A percentile compares a stretch with the other conserved stretches of the same genome.
Evolutionary conservation across 2,797 vertebrate species (phyloP).

Genomic region (Clarias laeviceps): DNA sequence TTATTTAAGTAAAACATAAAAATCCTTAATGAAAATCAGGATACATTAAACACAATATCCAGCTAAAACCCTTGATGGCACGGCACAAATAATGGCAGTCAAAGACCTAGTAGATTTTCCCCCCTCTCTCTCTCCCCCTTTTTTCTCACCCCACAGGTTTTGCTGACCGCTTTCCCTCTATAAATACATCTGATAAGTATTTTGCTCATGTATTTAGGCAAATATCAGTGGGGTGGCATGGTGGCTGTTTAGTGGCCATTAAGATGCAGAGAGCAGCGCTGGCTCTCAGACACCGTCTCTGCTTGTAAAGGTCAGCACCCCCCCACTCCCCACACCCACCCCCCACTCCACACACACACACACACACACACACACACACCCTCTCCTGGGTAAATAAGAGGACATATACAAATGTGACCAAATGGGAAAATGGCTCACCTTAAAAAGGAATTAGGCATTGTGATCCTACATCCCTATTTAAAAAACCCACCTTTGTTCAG

Average conservation of each 20-base stretch:
- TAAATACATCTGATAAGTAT: constrained; percentile 71
- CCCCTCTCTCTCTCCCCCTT: constrained; percentile 5
- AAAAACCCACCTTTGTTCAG: not conserved
- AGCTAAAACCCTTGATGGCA: not conserved
- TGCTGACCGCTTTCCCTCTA: constrained; percentile 65
- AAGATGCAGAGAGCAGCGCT: constrained; percentile 76
- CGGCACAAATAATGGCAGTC: constrained; percentile 1
- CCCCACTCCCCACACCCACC: constrained; percentile 53
- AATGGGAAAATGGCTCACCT: constrained; percentile 77
- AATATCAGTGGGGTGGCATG: constrained; percentile 77
- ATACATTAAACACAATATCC: not conserved
- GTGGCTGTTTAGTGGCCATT: constrained; percentile 79
- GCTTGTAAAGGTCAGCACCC: constrained; percentile 81
- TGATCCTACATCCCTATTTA: constrained; percentile 61
- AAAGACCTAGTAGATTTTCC: constrained; percentile 17
- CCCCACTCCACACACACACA: constrained; percentile 8
- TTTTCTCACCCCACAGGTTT: constrained; percentile 34
- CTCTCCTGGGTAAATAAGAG: constrained; percentile 76
- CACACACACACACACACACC: not conserved
- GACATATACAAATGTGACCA: constrained; percentile 78
- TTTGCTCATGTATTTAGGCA: constrained; percentile 76
- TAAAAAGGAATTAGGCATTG: constrained; percentile 78
- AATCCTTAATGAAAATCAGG: not conserved
- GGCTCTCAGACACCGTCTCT: constrained; percentile 78
- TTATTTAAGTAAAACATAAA: not conserved